Conservation (phyloP, 2,113 vertebrate genomes). For the Pungitius pungitius region DNA sequence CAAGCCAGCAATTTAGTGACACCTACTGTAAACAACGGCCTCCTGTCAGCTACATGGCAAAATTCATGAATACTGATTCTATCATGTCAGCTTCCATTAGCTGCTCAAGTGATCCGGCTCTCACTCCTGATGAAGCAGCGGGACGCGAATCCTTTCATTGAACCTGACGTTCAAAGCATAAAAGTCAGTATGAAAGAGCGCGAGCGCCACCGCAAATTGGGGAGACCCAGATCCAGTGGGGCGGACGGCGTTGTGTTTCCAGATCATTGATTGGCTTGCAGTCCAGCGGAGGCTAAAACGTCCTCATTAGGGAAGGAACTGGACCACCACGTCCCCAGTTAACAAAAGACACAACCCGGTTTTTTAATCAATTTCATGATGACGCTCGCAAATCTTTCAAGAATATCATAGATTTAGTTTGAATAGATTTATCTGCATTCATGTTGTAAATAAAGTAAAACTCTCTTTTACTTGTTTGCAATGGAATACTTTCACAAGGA, state of each 20-base stretch:
- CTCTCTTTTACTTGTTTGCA: too few relatives aligned
- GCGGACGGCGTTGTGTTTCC: conserved; percentile 4
- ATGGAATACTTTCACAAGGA: too few relatives aligned
- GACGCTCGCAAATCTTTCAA: not conserved
- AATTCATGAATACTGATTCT: conserved; percentile 56
- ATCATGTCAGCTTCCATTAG: conserved; percentile 47
- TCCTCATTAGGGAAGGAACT: too few relatives aligned
- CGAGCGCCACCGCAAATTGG: not conserved
- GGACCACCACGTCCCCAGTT: too few relatives aligned
- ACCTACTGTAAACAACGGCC: conserved; percentile 38
- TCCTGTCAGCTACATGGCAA: conserved; percentile 41
- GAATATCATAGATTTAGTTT: not conserved
- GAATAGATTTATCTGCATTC: too few relatives aligned
- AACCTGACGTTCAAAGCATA: not conserved
- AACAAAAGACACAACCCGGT: not conserved
- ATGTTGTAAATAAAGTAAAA: too few relatives aligned
- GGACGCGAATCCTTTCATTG: not conserved
- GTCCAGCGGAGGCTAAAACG: too few relatives aligned
- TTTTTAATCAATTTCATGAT: not conserved
- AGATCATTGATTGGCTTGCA: not conserved
- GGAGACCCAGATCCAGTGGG: not conserved
- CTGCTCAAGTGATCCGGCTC: not conserved
- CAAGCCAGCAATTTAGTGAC: conserved; percentile 20
- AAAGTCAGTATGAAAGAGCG: not conserved
- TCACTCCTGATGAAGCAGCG: conserved; percentile 1